Evolutionary conservation across 2,888 invertebrate genomes (phyloP).

Genomic region (Galerucella nymphaeae): DNA sequence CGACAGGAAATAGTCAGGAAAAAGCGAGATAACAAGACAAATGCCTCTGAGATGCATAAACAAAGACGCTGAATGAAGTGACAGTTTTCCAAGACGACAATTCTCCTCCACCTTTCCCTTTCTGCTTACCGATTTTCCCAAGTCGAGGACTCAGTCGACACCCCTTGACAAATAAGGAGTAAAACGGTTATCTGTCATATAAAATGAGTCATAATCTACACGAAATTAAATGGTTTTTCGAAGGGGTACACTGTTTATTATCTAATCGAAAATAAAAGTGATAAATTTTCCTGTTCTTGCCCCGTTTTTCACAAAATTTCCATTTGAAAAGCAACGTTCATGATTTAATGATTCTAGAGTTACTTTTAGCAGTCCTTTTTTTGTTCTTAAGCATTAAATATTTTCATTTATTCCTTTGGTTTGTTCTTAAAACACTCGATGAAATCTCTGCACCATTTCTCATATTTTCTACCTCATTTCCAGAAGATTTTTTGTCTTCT

Average conservation of each 20-base stretch:
- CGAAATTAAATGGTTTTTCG: constrained; percentile 36
- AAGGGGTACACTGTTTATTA: not conserved
- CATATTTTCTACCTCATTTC: too few relatives aligned
- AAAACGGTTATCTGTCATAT: constrained; percentile 44
- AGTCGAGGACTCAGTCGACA: constrained; percentile 20
- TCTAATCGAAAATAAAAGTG: not conserved
- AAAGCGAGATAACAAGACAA: constrained; percentile 35
- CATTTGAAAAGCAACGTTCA: too few relatives aligned
- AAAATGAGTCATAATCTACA: constrained; percentile 40
- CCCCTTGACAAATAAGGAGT: constrained; percentile 39
- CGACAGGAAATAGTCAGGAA: constrained; percentile 24
- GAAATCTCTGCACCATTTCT: too few relatives aligned
- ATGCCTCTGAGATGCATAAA: constrained; percentile 32
- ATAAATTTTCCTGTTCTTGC: not conserved
- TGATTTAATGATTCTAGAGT: too few relatives aligned
- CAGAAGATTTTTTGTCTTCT: too few relatives aligned
- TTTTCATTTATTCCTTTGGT: too few relatives aligned
- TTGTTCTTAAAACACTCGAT: too few relatives aligned
- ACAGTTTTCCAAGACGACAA: constrained; percentile 26
- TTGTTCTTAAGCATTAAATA: too few relatives aligned
- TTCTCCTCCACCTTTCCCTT: not conserved
- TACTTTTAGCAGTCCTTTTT: too few relatives aligned
- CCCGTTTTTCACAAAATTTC: too few relatives aligned
- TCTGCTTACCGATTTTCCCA: constrained; percentile 13
- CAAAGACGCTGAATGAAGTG: constrained; percentile 29